Evolutionary conservation across 2,797 vertebrate species (phyloP).

Genomic region (Eospalax fontanierii): DNA sequence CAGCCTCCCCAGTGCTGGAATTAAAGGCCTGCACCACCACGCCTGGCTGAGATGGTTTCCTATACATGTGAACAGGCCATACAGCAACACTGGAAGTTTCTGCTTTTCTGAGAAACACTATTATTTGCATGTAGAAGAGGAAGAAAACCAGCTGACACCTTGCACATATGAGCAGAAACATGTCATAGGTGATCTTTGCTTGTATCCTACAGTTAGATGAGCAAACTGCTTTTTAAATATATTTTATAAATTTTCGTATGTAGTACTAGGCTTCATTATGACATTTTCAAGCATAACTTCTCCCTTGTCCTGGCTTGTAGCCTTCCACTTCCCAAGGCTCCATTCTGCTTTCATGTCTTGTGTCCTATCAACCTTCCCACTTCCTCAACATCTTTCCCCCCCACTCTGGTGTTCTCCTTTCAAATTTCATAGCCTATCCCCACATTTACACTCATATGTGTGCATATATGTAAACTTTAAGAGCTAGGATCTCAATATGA

Average conservation of each 20-base stretch:
- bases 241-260: neutral
- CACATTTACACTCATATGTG: neutral
- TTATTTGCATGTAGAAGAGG: conserved; percentile 61
- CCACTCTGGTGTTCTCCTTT: neutral
- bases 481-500: too few species aligned
- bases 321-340: neutral
- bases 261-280: neutral
- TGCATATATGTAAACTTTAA: neutral
- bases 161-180: neutral
- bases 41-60: neutral
- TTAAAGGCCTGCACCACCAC: too few species aligned
- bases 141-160: conserved; percentile 21
- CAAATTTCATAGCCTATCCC: neutral
- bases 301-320: neutral
- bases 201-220: neutral
- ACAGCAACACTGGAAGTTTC: neutral
- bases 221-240: neutral
- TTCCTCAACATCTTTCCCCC: neutral
- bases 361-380: neutral
- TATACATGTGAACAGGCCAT: conserved; percentile 25
- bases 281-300: neutral
- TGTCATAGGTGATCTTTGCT: neutral
- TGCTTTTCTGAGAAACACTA: neutral
- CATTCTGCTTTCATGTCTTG: neutral
- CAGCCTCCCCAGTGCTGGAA: too few species aligned